A percentile compares a stretch with the other conserved stretches of the same genome.
Conservation (phyloP, 64 coral and sea anemone species). For the Orbicella faveolata region DNA sequence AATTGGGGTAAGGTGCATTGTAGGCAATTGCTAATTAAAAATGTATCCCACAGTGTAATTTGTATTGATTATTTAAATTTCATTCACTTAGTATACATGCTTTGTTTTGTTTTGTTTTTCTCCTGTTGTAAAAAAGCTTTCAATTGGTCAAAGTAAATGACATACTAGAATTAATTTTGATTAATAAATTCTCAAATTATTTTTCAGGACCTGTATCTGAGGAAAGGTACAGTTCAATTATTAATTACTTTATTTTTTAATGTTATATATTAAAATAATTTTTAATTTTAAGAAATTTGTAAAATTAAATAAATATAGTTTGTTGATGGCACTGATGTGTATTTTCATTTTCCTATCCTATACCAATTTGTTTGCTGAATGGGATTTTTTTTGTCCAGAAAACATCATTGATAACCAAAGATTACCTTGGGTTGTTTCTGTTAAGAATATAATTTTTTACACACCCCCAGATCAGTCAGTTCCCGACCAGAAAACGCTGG, state of each 20-base stretch:
- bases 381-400: too few relatives aligned
- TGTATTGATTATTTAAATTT: not conserved
- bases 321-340: too few relatives aligned
- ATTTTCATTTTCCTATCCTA: too few relatives aligned
- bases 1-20: constrained; percentile 17
- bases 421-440: not conserved
- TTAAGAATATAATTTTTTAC: not conserved
- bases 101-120: too few relatives aligned
- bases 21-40: not conserved
- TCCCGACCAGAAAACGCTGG: constrained; percentile 18
- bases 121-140: not conserved
- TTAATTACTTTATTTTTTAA: not conserved
- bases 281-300: too few relatives aligned
- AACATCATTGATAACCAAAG: too few relatives aligned
- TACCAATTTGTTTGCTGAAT: too few relatives aligned
- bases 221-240: constrained; percentile 9
- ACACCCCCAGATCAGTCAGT: not conserved
- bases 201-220: constrained; percentile 16
- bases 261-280: too few relatives aligned
- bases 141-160: not conserved
- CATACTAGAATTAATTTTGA: not conserved
- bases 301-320: too few relatives aligned
- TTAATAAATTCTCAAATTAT: not conserved
- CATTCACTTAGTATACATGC: not conserved
- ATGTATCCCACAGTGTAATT: not conserved